Evolutionary conservation across 64 coral and sea anemone species (phyloP), one percentile per base, ranked within the genome.

Genomic region (Orbicella faveolata): DNA sequence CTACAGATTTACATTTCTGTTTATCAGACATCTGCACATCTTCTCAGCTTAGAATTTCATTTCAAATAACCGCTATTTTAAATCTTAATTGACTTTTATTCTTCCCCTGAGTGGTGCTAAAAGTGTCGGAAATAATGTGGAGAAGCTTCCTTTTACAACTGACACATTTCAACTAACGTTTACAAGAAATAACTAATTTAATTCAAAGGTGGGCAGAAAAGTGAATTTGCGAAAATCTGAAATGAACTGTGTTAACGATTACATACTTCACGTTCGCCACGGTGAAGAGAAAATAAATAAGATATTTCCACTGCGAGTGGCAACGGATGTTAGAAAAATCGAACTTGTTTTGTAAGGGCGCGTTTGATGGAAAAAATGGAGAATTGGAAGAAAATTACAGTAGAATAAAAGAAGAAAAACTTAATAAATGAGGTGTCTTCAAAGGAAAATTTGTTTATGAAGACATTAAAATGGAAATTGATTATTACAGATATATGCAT

Each of bases 121-220:
- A 70, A 25, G 2, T n/a, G 75, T 78, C 75, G 36, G 37, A 78
- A 51, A 23, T 51, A n/a, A 9, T 8, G 19, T 51, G 12, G 75
- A 78, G 52, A 23, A 16, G 41, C 14, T 52, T 20, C 37, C 20
- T 51, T 51, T 76, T 78, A 78, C 8, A 6, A 21, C 36, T 9
- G 75, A 78, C 75, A 52, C 75, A 51, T 78, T 52, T 78, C 41
- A 78, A 21, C 36, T 51, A 53, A 78, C 20, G 75, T 52, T 39
- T 9, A 52, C 41, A n/a, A 23, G 37, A 77, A 23, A 78, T 78
- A 78, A 78, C 51, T 74, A 78, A 23, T 78, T 78, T 39, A 21
- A 52, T 52, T 51, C 3, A 52, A 78, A 9, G 8, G 9, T 76
- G 36, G 74, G 20, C 15, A 78, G 3, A 52, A 44, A 20, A 52